Conservation (phyloP, 2,888 invertebrate species). For the Pterobdella sp. region DNA sequence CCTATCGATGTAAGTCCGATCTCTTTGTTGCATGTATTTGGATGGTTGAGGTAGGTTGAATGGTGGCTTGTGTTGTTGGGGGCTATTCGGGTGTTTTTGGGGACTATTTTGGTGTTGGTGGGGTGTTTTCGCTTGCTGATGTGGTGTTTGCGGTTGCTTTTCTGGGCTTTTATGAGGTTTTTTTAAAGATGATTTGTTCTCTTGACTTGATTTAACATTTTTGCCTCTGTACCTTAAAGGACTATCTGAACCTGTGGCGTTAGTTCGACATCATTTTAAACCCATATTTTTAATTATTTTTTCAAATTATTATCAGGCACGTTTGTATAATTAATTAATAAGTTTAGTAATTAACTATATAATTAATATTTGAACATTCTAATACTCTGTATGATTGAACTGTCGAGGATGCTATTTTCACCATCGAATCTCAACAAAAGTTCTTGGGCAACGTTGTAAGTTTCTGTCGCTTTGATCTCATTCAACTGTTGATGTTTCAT, state of each 20-base stretch:
- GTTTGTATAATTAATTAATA: too few relatives aligned
- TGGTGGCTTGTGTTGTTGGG: too few relatives aligned
- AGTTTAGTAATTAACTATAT: too few relatives aligned
- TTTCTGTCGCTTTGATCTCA: conserved; percentile 92
- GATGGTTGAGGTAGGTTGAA: too few relatives aligned
- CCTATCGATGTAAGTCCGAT: background rate
- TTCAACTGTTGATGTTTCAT: conserved; percentile 58
- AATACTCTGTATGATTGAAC: conserved; percentile 39
- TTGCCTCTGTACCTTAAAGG: conserved; percentile 2
- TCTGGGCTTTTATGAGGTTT: background rate
- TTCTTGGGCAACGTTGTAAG: conserved; percentile 81
- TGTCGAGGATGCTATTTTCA: conserved; percentile 50
- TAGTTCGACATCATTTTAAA: too few relatives aligned
- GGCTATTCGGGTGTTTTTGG: background rate
- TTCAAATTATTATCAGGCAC: too few relatives aligned
- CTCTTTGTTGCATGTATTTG: background rate
- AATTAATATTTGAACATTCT: too few relatives aligned
- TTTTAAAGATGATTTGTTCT: background rate
- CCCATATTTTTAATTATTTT: too few relatives aligned
- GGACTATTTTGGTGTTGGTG: background rate
- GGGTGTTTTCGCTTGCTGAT: too few relatives aligned
- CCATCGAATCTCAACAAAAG: conserved; percentile 78
- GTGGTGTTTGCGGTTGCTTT: background rate
- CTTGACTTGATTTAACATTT: background rate
- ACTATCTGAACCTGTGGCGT: background rate